These are phyloP conservation scores for Rambutsinella grinnellia DNA, from an alignment of 2,888 invertebrate species.

Conservation along the genomic window DNA sequence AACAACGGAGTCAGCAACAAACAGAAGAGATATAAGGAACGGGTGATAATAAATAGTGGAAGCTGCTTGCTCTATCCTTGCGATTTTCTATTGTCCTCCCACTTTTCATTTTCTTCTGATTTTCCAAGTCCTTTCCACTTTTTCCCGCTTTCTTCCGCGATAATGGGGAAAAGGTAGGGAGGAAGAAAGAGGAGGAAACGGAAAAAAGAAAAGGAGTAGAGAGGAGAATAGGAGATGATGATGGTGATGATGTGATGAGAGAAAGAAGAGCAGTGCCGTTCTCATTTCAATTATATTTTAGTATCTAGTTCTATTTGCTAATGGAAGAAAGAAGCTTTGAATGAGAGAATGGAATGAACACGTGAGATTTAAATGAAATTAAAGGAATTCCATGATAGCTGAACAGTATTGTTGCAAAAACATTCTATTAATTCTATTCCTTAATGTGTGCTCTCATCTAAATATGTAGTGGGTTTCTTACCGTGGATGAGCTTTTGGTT, in stretches of 20 bases:
- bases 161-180: slow-evolving; percentile 10
- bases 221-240: slow-evolving; percentile 14
- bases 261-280: slow-evolving; percentile 42
- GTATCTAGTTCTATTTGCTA: no score
- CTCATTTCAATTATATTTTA: slow-evolving; percentile 33
- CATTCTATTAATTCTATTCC: no score
- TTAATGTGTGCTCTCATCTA: no score
- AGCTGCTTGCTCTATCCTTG: slow-evolving; percentile 11
- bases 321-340: no score
- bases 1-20: slow-evolving; percentile 48
- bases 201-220: slow-evolving; percentile 9
- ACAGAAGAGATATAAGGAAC: slow-evolving; percentile 7
- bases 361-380: no score
- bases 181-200: slow-evolving; percentile 8
- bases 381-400: no score
- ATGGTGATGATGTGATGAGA: slow-evolving; percentile 13
- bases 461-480: no score
- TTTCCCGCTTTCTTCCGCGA: no score
- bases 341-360: no score
- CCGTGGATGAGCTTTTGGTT: no score
- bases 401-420: no score
- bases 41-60: slow-evolving; percentile 34
- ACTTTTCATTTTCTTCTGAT: slow-evolving; percentile 36
- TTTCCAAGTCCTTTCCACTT: slow-evolving; percentile 2
- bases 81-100: slow-evolving; percentile 34